Evolutionary conservation across 2,888 invertebrate species (phyloP), one percentile per base, ranked within the genome.

Genomic region (Serrognathus titanus): DNA sequence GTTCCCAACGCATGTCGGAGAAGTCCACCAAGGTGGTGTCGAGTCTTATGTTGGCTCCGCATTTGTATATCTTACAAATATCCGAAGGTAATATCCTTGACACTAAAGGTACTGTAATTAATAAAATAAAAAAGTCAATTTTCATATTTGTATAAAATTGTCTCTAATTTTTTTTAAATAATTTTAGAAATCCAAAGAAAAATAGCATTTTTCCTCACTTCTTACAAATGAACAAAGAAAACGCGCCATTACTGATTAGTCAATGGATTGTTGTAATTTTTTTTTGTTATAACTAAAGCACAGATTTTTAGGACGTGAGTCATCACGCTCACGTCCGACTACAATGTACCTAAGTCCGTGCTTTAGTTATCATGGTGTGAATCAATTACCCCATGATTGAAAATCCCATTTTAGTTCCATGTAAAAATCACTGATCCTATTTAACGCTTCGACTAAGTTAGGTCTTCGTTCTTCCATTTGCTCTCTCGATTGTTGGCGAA

Each of bases 371-470:
- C 16, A 2, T 16, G 16, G 16, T 16, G 40, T 8, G 7, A 43
- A 13, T 36, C 16, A 55, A 55, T 75, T 76, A 90, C 90, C 88
- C 98, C 98, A 98, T 59, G 95, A 96, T 74, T 97, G 95, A 80
- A 99, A 99, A 78, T 98, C 97, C 98, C 98, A 99, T 76, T 97
- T 97, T 43, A 99, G 83, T 79, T 98, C 97, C 90, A 99, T 91
- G 75, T 97, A 97, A 78, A 99, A 99, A 80, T 99, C 97, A 68
- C 92, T 90, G 79, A 99, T 93, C 76, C 92, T 87, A 65, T 88
- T 86, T 52, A 99, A 81, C 16, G 97, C 96, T 71, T 88, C 83
- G 16, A 97, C 90, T 68, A 99, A 82, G 74, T 93, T 90, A 38
- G 97, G 96, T 70, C 97, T 83, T 62, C 97, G 83, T 53, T 86